Base-by-base conservation (phyloP, 1,140 invertebrate species). In the Drosophila tristis region DNA sequence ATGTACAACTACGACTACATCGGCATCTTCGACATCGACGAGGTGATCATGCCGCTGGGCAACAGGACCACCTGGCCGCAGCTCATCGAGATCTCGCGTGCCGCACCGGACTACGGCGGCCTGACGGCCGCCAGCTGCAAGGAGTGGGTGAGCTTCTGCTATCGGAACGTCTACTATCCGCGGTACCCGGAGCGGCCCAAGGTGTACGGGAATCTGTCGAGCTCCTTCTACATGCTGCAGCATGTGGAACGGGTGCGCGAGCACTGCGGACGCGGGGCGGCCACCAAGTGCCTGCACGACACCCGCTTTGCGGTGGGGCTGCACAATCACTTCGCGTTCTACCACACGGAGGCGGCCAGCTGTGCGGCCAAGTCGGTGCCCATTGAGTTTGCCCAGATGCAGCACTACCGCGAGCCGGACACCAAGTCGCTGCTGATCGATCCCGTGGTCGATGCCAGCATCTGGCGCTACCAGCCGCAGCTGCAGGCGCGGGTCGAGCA, bases 1-100 rank as follows among this genome's bases (percentile, higher is more conserved):
- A 93, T 96, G 91, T 96, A 96, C 87, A 93, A 94, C 26, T 96
- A 95, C 79, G 94, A 96, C 55, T 97, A 96, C 86, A 94, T 97
- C 4, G 95, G 95, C 0, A 89, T 97, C 0, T 84, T 96, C 5
- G 96, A 97, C 65, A 95, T 95, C 7, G 96, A 97, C 78, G 96
- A 97, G 90, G 94, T 97, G n/a, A 96, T 97, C 53, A 96, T 97
- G 94, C 90, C 90, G 0, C 39, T 91, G 48, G 78, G 81, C 31
- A 87, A 91, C 11, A n/a, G 51, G 9, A 90, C 96, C 95, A 5
- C 91, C 94, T 55, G 93, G 90, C 11, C 55, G 7, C 65, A 86
- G 4, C 47, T 91, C 4, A 66, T 91, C 6, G 23, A 84, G 2
- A n/a, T 78, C 8, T 70, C 76, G 0, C 42, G 51, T 1, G n/a